Base-by-base conservation (phyloP, 1,140 invertebrate genomes). In the Bombus picipes region DNA sequence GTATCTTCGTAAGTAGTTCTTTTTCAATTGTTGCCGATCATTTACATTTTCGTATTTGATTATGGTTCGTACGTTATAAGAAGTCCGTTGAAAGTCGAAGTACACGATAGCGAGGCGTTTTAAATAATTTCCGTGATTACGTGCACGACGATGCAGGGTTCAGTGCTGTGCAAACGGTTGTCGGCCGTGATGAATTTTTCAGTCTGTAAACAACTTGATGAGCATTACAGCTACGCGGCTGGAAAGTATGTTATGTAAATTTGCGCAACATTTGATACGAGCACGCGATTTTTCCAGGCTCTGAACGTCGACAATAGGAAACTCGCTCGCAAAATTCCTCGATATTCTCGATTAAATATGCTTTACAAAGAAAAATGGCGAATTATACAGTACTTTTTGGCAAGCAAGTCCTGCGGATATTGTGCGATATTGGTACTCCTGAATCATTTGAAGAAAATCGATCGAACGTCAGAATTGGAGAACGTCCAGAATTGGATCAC, bases 171-270 rank as follows among this genome's bases (percentile, higher is more conserved):
- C 47, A 72, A 81, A 81, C 79, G 25, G 41, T 32, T 13, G 22
- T 9, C 32, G 18, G 39, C 18, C 41, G 25, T 41, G 37, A 39
- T 57, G 34, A 71, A 81, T 59, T 71, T 72, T 39, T 81, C 79
- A 72, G 5, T 53, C 12, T 32, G 68, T 47, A 71, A 80, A 71
- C 66, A 80, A 53, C 32, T 53, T 53, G 66, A 80, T 39, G 22
- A 70, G 43, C 47, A 34, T 81, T 81, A 59, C 28, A 53, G 32
- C 41, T 32, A 66, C 62, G 57, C 9, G 18, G 34, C 32, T 5
- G 28, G 78, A 37, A 80, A 80, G 65, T 80, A 57, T 70, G 78
- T 57, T 80, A 80, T 39, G 78, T 13, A 80, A 80, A 80, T 80
- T 80, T 80, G 66, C 43, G 15, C 25, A 71, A 71, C 66, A 13